phyloP scores from a whole-genome alignment of 2,888 invertebrate genomes.

The Ceramica pisi region DNA sequence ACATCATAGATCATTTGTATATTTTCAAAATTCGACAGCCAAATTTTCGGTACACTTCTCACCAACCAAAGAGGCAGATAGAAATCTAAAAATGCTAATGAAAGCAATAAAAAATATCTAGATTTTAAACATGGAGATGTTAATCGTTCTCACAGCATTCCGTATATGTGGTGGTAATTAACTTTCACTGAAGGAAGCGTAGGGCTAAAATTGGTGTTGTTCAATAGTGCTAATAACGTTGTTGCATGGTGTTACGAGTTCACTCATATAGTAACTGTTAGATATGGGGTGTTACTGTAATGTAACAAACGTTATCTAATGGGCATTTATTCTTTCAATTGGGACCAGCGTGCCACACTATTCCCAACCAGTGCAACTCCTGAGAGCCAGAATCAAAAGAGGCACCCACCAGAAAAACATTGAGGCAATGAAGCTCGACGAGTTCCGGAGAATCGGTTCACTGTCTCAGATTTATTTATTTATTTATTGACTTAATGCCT shows the following conservation, averaged over 20 bases:
- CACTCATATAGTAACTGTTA: slow-evolving; percentile 18
- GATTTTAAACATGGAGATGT: slow-evolving; percentile 25
- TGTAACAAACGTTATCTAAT: too few relatives aligned
- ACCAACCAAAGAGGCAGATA: not conserved
- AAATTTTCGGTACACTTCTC: not conserved
- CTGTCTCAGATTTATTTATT: too few relatives aligned
- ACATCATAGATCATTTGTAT: not conserved
- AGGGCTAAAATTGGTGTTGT: slow-evolving; percentile 65
- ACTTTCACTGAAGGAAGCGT: slow-evolving; percentile 81
- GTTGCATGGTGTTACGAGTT: slow-evolving; percentile 38
- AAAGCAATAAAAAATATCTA: slow-evolving; percentile 19
- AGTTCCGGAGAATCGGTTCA: too few relatives aligned
- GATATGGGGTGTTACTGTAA: too few relatives aligned
- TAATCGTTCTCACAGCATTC: slow-evolving; percentile 59
- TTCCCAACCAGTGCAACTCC: too few relatives aligned
- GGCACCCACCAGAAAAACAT: too few relatives aligned
- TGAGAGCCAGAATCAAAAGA: too few relatives aligned
- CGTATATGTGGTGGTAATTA: slow-evolving; percentile 75
- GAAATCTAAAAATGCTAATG: slow-evolving; percentile 26
- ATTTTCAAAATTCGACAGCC: not conserved
- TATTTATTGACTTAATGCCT: too few relatives aligned
- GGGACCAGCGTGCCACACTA: too few relatives aligned
- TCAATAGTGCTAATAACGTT: slow-evolving; percentile 60
- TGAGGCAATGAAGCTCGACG: too few relatives aligned
- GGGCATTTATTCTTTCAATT: too few relatives aligned